Base-by-base conservation (phyloP, 2,113 vertebrate species). In the Neomonachus schauinslandi region DNA sequence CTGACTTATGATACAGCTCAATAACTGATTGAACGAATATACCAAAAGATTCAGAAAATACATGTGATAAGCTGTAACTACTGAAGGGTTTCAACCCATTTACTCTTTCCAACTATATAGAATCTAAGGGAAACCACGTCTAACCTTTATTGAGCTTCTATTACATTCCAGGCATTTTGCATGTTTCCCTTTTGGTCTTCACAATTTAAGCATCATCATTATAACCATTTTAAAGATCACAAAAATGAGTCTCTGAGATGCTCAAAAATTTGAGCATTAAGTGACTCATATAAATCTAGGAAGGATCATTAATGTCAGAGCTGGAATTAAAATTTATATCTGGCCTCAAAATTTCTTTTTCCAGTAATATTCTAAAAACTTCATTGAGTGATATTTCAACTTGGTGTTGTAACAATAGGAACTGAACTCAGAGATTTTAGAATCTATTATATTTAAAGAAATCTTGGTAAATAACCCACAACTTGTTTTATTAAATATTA, bases 241-340 rank as follows among this genome's bases (percentile, higher is more conserved):
- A 55, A 84, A 80, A 89, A 67, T 84, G 28, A 95, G 61, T 21
- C n/a, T 76, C 31, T 36, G 36, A 80, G 77, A 86, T 49, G 19
- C 39, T 94, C 4, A 86, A 83, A 93, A 93, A 88, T 46, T 46
- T 46, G 46, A 46, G 46, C 16, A 63, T 57, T 63, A 95, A 74
- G 13, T 63, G 36, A 82, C 10, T 76, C 28, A 28, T 9, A 31
- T 63, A 85, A 87, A 87, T 87, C 59, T 85, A 49, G 55, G 51
- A 76, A 79, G 22, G 16, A 26, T 83, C 89, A 71, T 79, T 85
- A 71, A 61, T 86, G 7, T 82, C 42, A 83, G 22, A 88, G 22
- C 19, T 96, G 28, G 1, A 95, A 88, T 83, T 76, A 51, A 88
- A 97, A 49, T 42, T 19, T n/a, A 72, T 61, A 94, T 61, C 69